Conservation (phyloP, 2,888 invertebrate genomes). For the Junonia oenone region DNA sequence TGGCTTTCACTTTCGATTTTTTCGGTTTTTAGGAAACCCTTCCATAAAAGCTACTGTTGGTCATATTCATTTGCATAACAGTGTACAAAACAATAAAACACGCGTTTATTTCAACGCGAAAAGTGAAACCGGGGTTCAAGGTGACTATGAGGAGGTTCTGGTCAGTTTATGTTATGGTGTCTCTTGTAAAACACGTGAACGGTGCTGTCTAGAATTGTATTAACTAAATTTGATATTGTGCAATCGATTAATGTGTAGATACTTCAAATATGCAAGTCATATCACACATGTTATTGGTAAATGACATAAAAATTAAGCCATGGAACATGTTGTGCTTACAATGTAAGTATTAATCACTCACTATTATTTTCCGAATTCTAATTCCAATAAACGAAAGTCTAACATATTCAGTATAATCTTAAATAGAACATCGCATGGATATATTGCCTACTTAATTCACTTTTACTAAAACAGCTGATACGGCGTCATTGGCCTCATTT, state of each 20-base stretch:
- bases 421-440: no score
- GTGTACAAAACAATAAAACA: conserved; percentile 61
- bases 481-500: conserved; percentile 45
- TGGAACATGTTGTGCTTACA: no score
- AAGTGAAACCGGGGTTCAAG: conserved; percentile 74
- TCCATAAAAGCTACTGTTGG: conserved; percentile 68
- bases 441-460: conserved; percentile 11
- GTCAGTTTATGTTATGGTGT: conserved; percentile 62
- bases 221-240: not conserved
- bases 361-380: no score
- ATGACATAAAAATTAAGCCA: no score
- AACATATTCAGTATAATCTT: no score
- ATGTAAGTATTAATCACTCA: no score
- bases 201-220: conserved; percentile 21
- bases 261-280: no score
- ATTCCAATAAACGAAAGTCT: not conserved
- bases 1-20: conserved; percentile 73
- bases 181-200: conserved; percentile 58
- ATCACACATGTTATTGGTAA: no score
- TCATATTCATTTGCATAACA: conserved; percentile 71
- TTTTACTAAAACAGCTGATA: conserved; percentile 53
- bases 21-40: conserved; percentile 64
- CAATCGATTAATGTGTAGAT: no score
- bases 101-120: conserved; percentile 64
- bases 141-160: conserved; percentile 41